phyloP scores from a whole-genome alignment of 2,113 vertebrate genomes.

The Thinocorus orbignyianus region DNA sequence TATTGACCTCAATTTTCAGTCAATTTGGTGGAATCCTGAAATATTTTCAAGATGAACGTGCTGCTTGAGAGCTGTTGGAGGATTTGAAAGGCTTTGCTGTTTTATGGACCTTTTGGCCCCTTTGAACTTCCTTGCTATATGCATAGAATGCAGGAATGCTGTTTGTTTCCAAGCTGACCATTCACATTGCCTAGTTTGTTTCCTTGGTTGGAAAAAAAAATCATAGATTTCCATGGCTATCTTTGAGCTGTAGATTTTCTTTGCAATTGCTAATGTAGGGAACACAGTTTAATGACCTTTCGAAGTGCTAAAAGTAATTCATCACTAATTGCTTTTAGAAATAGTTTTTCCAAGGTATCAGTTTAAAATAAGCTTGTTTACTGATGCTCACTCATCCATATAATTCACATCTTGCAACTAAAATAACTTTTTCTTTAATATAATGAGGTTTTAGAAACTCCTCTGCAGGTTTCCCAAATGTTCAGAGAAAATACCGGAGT shows the following conservation, averaged over 20 bases:
- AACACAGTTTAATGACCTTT: slow-evolving; percentile 12
- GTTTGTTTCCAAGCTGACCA: neutral
- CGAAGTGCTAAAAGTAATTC: neutral
- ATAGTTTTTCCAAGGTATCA: neutral
- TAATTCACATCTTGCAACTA: slow-evolving; percentile 9
- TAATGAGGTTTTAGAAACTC: slow-evolving; percentile 3
- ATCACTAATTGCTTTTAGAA: slow-evolving; percentile 26
- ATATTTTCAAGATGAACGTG: neutral
- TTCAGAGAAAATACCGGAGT: neutral
- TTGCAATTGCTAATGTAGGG: neutral
- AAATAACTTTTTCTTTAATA: slow-evolving; percentile 32
- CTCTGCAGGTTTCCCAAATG: neutral
- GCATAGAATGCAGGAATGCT: neutral
- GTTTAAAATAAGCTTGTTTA: slow-evolving; percentile 40
- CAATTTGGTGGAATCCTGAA: neutral
- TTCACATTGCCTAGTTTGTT: neutral
- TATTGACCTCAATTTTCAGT: neutral
- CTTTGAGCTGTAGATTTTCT: neutral
- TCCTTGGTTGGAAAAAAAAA: neutral
- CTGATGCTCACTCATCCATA: slow-evolving; percentile 22
- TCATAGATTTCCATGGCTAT: neutral
- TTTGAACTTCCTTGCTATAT: neutral
- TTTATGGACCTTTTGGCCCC: neutral
- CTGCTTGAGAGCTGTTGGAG: neutral
- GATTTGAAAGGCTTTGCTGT: neutral